These are phyloP conservation scores for Caretta caretta DNA, from an alignment of 2,113 vertebrate species.

Conservation along the genomic window DNA sequence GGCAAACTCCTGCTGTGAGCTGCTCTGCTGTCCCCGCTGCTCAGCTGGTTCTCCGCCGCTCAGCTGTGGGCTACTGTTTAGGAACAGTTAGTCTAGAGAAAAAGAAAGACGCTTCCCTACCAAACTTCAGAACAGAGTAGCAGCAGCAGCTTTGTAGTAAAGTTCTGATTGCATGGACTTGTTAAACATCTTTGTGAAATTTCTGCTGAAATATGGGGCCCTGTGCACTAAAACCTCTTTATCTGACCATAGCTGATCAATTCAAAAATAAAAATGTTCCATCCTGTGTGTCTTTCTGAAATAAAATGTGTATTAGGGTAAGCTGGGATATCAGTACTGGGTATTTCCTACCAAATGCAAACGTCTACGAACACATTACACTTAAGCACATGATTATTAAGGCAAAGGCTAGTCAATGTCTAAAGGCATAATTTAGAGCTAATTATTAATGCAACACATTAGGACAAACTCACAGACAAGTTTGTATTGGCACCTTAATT, in stretches of 20 bases:
- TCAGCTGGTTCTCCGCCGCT: no score
- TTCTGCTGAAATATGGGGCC: not conserved
- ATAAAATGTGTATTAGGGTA: not conserved
- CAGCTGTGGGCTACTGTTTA: no score
- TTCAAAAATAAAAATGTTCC: not conserved
- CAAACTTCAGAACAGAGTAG: not conserved
- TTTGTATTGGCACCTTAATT: not conserved
- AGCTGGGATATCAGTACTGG: not conserved
- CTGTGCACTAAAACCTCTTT: not conserved
- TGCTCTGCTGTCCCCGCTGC: no score
- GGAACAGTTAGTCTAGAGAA: not conserved
- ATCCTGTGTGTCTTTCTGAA: not conserved
- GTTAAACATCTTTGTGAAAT: not conserved
- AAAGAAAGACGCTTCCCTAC: not conserved
- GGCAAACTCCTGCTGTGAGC: no score
- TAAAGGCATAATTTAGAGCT: not conserved
- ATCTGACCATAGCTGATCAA: not conserved
- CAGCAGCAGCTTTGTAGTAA: no score
- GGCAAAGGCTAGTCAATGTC: not conserved
- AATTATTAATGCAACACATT: not conserved
- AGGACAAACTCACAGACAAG: not conserved
- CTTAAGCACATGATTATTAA: not conserved
- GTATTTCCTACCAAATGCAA: not conserved
- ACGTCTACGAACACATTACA: not conserved
- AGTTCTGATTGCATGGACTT: no score